Conservation (phyloP, 1,140 invertebrate genomes). For the Pantala flavescens region DNA sequence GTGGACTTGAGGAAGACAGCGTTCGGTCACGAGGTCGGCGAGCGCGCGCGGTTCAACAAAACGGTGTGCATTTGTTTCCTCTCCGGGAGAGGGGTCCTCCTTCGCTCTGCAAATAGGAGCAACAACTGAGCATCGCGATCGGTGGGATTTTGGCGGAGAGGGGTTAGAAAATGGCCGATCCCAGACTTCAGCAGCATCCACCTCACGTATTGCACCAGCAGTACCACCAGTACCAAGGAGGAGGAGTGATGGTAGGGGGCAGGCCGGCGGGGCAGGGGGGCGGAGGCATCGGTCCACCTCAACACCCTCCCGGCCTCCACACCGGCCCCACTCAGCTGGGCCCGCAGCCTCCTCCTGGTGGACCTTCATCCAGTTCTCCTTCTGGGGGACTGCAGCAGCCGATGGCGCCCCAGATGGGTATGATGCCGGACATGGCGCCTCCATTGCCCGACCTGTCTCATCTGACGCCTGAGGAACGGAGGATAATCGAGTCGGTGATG, state of each 20-base stretch:
- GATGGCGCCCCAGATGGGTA: neutral
- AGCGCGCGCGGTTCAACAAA: too few species aligned
- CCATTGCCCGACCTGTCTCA: slow-evolving; percentile 93
- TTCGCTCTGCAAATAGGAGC: too few species aligned
- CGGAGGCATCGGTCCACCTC: neutral
- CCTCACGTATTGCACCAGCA: neutral
- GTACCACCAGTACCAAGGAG: neutral
- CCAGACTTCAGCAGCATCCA: neutral
- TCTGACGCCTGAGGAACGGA: slow-evolving; percentile 91
- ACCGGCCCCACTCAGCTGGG: neutral
- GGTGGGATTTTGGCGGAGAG: neutral
- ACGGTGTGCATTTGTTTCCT: too few species aligned
- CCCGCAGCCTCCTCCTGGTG: neutral
- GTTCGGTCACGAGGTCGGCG: too few species aligned
- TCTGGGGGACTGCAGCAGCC: neutral
- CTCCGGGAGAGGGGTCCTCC: too few species aligned
- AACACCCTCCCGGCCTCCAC: neutral
- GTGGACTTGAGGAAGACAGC: too few species aligned
- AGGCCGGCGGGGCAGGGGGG: neutral
- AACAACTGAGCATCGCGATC: neutral
- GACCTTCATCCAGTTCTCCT: neutral
- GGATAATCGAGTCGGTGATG: slow-evolving; percentile 94
- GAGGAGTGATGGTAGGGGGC: neutral
- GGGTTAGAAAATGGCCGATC: neutral
- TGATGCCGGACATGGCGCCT: slow-evolving; percentile 28